These are phyloP conservation scores for Hylyphantes graminicola DNA, from an alignment of 1,140 invertebrate genomes.

Conservation along the genomic window DNA sequence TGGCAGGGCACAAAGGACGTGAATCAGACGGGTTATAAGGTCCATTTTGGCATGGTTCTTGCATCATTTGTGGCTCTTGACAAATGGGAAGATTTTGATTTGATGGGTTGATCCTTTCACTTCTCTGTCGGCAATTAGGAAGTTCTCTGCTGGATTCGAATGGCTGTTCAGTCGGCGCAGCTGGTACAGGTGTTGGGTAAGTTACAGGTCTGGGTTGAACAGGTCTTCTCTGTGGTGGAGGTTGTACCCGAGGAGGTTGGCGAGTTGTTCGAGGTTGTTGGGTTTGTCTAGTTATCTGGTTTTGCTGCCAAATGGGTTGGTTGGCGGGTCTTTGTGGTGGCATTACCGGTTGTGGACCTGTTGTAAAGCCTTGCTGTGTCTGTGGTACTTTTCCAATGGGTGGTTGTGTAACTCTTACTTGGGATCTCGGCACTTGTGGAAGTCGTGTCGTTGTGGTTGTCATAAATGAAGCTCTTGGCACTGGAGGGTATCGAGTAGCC, in stretches of 20 bases:
- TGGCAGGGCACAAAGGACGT: slow-evolving; percentile 30
- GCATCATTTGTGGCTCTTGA: background rate
- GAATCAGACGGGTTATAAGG: slow-evolving; percentile 43
- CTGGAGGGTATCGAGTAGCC: slow-evolving; percentile 35
- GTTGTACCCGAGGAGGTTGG: background rate
- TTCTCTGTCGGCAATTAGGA: slow-evolving; percentile 21
- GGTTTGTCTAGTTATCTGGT: background rate
- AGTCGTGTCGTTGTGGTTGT: slow-evolving; percentile 5
- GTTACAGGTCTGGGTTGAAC: slow-evolving; percentile 29
- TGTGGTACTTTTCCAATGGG: background rate
- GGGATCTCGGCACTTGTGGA: slow-evolving; percentile 32
- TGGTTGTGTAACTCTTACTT: slow-evolving; percentile 5
- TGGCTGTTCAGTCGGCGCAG: background rate
- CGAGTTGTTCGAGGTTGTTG: background rate
- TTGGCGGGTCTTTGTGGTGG: slow-evolving; percentile 2
- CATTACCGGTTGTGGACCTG: slow-evolving; percentile 1
- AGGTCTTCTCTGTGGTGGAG: slow-evolving; percentile 27
- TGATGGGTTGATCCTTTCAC: slow-evolving; percentile 18
- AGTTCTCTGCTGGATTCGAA: slow-evolving; percentile 44
- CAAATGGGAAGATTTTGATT: slow-evolving; percentile 47
- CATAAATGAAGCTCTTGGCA: slow-evolving; percentile 3
- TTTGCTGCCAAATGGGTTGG: slow-evolving; percentile 22
- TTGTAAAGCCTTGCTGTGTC: background rate
- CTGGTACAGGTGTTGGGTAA: slow-evolving; percentile 1
- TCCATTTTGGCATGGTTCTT: slow-evolving; percentile 12